Evolutionary conservation across 1,140 invertebrate genomes (phyloP).

Genomic region (Pinna nobilis): DNA sequence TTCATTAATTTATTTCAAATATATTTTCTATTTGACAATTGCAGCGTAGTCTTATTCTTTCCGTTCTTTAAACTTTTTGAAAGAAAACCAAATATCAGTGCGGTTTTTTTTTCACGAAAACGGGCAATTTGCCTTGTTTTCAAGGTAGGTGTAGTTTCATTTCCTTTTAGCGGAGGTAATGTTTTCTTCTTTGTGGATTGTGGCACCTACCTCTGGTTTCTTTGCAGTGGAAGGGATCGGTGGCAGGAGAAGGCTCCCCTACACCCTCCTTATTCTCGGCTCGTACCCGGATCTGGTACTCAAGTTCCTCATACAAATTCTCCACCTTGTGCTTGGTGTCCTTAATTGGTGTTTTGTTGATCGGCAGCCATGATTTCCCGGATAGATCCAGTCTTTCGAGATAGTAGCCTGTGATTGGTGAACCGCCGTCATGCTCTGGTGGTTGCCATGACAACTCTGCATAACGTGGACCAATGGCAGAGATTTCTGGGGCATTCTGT

Average conservation of each 20-base stretch:
- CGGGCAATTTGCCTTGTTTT: too few species aligned
- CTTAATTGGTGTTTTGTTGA: slow-evolving; percentile 88
- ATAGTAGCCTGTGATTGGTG: slow-evolving; percentile 88
- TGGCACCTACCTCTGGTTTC: slow-evolving; percentile 80
- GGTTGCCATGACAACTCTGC: slow-evolving; percentile 97
- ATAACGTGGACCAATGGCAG: slow-evolving; percentile 94
- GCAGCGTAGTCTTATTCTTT: background rate
- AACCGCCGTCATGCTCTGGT: slow-evolving; percentile 98
- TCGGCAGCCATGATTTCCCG: slow-evolving; percentile 89
- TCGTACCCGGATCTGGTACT: slow-evolving; percentile 97
- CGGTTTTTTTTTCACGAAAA: too few species aligned
- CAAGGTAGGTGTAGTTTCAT: too few species aligned
- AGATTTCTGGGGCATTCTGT: slow-evolving; percentile 77
- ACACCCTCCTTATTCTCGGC: slow-evolving; percentile 97
- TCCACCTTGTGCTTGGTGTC: slow-evolving; percentile 90
- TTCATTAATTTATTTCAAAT: background rate
- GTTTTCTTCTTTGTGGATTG: too few species aligned
- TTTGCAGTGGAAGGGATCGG: slow-evolving; percentile 82
- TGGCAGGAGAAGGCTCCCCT: slow-evolving; percentile 86
- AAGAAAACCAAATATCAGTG: too few species aligned
- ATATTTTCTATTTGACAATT: background rate
- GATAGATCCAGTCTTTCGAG: slow-evolving; percentile 78
- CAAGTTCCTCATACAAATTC: slow-evolving; percentile 85
- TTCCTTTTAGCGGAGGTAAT: too few species aligned
- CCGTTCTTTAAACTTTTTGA: background rate